Evolutionary conservation across 2,113 vertebrate species (phyloP).

Genomic region (Electrona antarctica): DNA sequence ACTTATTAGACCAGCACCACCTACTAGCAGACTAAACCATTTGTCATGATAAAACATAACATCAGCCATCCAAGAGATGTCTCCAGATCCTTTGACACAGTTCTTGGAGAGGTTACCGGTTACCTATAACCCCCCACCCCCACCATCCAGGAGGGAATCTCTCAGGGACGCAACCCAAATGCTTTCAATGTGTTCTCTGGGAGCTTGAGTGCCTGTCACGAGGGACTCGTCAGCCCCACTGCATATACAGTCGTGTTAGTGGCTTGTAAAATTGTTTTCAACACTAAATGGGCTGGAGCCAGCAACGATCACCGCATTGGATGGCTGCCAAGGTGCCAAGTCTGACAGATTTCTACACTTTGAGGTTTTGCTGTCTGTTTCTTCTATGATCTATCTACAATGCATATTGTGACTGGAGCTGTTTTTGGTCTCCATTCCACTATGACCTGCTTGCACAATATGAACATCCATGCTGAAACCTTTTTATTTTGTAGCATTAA

Average conservation of each 20-base stretch:
- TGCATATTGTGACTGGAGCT: neutral
- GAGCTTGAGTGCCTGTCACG: conserved; percentile 30
- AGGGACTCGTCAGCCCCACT: conserved; percentile 25
- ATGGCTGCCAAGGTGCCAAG: conserved; percentile 16
- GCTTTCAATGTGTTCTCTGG: conserved; percentile 37
- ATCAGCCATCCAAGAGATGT: too few relatives aligned
- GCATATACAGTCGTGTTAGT: conserved; percentile 37
- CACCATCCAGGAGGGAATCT: conserved; percentile 47
- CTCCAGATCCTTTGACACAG: neutral
- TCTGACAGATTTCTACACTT: neutral
- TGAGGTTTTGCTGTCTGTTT: conserved; percentile 13
- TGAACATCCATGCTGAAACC: neutral
- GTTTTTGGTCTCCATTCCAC: neutral
- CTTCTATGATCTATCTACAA: conserved; percentile 1
- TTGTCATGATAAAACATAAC: too few relatives aligned
- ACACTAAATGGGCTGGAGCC: conserved; percentile 32
- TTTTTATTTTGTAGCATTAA: neutral
- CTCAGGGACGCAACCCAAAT: conserved; percentile 52
- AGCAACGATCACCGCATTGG: conserved; percentile 17
- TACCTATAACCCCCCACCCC: neutral
- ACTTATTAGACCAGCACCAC: too few relatives aligned
- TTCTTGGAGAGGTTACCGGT: conserved; percentile 39
- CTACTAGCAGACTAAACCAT: too few relatives aligned
- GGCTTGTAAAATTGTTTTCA: conserved; percentile 36
- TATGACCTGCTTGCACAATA: neutral